phyloP scores from a whole-genome alignment of 2,797 vertebrate genomes.

The Amblyopsis hoosieri region DNA sequence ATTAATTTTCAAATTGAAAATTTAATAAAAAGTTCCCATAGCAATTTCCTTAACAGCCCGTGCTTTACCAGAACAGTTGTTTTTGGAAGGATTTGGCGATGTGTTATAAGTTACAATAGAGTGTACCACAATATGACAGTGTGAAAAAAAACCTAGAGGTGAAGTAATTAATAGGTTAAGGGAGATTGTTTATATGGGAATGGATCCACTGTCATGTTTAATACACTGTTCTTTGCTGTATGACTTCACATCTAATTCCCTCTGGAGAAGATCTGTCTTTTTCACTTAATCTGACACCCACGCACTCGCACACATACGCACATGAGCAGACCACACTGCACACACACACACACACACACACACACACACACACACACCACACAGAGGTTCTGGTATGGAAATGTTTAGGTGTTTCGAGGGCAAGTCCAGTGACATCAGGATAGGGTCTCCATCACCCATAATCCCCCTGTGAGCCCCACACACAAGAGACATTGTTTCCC shows the following conservation, averaged over 20 bases:
- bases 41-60: not conserved
- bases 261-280: not conserved
- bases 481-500: slow-evolving; percentile 35
- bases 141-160: too few species aligned
- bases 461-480: slow-evolving; percentile 21
- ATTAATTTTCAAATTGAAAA: too few species aligned
- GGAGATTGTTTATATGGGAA: slow-evolving; percentile 3
- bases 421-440: slow-evolving; percentile 24
- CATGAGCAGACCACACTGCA: not conserved
- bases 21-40: not conserved
- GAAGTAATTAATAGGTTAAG: not conserved
- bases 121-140: too few species aligned
- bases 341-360: slow-evolving; percentile 2
- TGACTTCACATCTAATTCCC: slow-evolving; percentile 3
- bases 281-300: slow-evolving; percentile 3
- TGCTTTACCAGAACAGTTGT: too few species aligned
- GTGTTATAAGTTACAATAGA: too few species aligned
- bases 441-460: slow-evolving; percentile 17
- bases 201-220: not conserved
- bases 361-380: slow-evolving; percentile 4
- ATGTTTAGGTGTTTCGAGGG: slow-evolving; percentile 32
- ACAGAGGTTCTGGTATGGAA: slow-evolving; percentile 22
- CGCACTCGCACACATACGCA: not conserved
- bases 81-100: too few species aligned
- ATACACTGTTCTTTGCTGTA: not conserved